These are phyloP conservation scores for Meiosimyza decipiens DNA, from an alignment of 2,888 invertebrate species.

Conservation along the genomic window DNA sequence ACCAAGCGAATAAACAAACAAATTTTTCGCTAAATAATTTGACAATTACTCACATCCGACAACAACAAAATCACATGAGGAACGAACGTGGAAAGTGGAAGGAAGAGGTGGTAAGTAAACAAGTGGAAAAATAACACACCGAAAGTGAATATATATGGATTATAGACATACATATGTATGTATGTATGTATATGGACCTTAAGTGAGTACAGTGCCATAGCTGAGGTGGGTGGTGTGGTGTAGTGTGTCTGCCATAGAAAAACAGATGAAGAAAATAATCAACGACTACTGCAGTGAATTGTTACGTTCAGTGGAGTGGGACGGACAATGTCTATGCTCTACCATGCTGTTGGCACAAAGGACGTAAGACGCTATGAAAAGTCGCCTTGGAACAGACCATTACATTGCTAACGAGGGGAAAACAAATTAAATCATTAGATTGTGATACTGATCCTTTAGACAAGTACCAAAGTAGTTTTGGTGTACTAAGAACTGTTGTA, in stretches of 20 bases:
- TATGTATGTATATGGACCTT: background rate
- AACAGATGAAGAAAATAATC: no score
- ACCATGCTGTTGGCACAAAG: background rate
- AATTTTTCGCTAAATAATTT: conserved; percentile 67
- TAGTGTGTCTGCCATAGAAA: background rate
- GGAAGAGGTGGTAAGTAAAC: background rate
- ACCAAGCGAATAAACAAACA: conserved; percentile 64
- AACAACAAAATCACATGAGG: conserved; percentile 5
- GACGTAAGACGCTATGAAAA: conserved; percentile 43
- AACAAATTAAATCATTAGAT: conserved; percentile 68
- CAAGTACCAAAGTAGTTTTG: conserved; percentile 44
- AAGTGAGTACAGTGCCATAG: background rate
- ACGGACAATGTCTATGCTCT: background rate
- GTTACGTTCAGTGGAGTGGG: no score
- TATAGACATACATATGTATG: background rate
- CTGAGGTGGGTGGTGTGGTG: conserved; percentile 26
- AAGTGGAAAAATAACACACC: conserved; percentile 20
- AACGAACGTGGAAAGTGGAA: background rate
- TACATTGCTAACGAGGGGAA: conserved; percentile 66
- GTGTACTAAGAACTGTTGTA: conserved; percentile 1
- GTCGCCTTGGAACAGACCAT: conserved; percentile 61
- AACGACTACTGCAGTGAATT: no score
- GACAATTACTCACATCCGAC: conserved; percentile 64
- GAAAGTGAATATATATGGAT: conserved; percentile 22
- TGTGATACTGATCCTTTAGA: conserved; percentile 64